phyloP scores from a whole-genome alignment of 2,113 vertebrate genomes.

The Cygnus atratus region DNA sequence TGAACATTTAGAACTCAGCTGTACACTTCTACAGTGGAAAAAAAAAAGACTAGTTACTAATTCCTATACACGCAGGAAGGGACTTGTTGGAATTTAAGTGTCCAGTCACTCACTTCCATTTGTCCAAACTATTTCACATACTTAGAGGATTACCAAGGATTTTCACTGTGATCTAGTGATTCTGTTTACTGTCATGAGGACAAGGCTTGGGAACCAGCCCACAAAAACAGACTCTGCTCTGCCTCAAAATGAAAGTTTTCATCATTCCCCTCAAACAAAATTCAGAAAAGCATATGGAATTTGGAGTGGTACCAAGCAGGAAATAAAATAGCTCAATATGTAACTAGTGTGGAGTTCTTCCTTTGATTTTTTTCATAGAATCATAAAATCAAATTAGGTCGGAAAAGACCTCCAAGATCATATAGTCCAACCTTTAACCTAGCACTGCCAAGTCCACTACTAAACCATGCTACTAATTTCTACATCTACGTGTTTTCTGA shows the following conservation, averaged over 20 bases:
- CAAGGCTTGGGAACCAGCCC: background rate
- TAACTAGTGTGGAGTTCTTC: no score
- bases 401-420: no score
- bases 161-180: background rate
- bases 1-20: background rate
- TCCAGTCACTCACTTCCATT: background rate
- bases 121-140: background rate
- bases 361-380: no score
- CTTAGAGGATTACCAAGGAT: background rate
- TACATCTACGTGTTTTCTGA: no score
- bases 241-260: background rate
- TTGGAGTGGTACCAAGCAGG: background rate
- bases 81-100: background rate
- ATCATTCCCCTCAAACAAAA: background rate
- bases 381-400: no score
- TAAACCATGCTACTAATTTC: no score
- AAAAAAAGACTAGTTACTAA: background rate
- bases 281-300: background rate
- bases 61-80: background rate
- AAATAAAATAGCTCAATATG: background rate
- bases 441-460: no score
- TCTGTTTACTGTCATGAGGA: constrained; percentile 1
- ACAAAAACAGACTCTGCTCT: background rate
- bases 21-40: background rate
- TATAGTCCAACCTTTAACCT: no score